Percentiles rank a stretch among this genome's conserved stretches.
These are phyloP conservation scores for Numida meleagris DNA, from an alignment of 2,113 vertebrate species.

Conservation along the genomic window DNA sequence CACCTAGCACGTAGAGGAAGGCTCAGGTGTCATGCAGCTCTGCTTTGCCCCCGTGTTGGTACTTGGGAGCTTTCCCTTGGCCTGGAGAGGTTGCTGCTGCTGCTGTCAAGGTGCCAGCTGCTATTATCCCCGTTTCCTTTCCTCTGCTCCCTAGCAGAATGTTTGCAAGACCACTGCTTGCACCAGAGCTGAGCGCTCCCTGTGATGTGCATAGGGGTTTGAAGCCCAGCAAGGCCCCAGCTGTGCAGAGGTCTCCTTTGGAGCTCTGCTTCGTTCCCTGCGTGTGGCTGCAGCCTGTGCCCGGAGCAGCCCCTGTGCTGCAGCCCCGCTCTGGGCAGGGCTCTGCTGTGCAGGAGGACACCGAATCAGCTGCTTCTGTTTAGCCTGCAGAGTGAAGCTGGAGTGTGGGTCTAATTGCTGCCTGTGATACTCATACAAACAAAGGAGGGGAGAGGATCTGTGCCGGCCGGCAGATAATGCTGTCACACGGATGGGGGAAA, in stretches of 20 bases:
- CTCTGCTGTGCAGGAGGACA: background rate
- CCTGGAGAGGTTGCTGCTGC: background rate
- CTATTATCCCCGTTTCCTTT: background rate
- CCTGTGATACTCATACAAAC: background rate
- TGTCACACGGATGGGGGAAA: background rate
- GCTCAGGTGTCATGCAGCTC: background rate
- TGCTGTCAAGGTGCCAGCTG: background rate
- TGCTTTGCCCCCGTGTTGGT: background rate
- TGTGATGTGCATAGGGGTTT: fast-evolving
- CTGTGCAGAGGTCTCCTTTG: background rate
- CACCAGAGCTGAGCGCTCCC: background rate
- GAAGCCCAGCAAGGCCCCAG: background rate
- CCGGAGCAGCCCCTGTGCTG: background rate
- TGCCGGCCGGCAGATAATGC: background rate
- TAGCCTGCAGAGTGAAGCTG: background rate
- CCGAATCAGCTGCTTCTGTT: background rate
- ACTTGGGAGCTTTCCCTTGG: background rate
- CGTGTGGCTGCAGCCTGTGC: background rate
- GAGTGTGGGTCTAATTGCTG: background rate
- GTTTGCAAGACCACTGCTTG: background rate
- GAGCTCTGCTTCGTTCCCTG: fast-evolving
- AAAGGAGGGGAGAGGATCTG: background rate
- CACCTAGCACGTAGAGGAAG: background rate
- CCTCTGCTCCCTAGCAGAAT: background rate
- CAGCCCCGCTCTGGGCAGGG: background rate